Conservation (phyloP, 2,797 vertebrate genomes). For the Morus bassanus region DNA sequence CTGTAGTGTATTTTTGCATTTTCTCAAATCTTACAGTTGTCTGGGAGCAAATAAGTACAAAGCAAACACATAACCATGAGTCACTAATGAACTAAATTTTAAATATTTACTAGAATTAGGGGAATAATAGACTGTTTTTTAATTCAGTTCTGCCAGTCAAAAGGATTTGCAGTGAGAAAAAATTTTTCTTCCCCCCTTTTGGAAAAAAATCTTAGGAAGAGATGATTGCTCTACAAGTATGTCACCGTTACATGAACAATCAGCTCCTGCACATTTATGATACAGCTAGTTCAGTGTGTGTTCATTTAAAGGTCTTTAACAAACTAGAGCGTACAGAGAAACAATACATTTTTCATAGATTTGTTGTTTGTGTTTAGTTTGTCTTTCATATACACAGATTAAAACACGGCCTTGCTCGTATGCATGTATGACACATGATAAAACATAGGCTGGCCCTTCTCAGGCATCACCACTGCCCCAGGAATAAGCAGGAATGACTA, state of each 20-base stretch:
- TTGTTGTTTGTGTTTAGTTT: neutral
- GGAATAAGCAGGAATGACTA: neutral
- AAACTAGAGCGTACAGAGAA: neutral
- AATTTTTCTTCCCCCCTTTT: neutral
- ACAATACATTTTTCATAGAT: neutral
- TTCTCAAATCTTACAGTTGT: neutral
- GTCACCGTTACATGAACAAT: neutral
- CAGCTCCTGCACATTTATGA: neutral
- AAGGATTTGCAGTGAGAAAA: neutral
- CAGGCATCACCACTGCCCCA: neutral
- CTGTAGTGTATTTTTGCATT: neutral
- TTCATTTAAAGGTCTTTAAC: neutral
- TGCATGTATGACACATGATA: rapidly evolving
- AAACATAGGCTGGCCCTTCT: neutral
- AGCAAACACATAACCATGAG: neutral
- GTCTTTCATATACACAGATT: neutral
- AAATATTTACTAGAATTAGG: neutral
- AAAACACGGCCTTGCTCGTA: neutral
- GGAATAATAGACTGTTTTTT: neutral
- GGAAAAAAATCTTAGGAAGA: neutral
- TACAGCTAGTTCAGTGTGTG: neutral
- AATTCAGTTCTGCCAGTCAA: neutral
- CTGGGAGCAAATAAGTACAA: neutral
- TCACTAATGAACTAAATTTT: neutral
- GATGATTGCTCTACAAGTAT: neutral